phyloP scores from a whole-genome alignment of 2,797 vertebrate species.

The Coreius guichenoti region DNA sequence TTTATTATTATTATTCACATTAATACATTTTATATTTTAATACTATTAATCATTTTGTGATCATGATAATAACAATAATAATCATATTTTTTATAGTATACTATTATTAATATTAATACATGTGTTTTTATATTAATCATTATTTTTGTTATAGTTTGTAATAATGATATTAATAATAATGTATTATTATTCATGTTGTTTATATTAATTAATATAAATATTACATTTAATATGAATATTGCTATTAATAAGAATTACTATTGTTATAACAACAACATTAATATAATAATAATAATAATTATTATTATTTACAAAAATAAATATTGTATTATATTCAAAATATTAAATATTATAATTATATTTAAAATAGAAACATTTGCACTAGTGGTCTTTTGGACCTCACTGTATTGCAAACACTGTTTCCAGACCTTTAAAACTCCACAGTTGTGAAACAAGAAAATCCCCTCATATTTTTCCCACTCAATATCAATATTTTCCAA shows the following conservation, averaged over 20 bases:
- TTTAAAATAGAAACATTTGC: background rate
- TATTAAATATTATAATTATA: background rate
- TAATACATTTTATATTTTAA: background rate
- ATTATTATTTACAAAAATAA: background rate
- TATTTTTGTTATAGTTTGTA: background rate
- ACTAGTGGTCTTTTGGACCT: background rate
- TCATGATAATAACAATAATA: background rate
- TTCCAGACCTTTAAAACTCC: background rate
- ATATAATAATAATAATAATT: background rate
- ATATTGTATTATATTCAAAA: background rate
- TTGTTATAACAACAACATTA: background rate
- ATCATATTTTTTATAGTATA: background rate
- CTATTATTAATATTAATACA: background rate
- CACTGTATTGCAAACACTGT: background rate
- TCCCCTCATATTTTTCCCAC: slow-evolving; percentile 33
- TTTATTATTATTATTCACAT: too few species aligned
- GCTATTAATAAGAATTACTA: background rate
- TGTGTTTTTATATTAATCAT: background rate
- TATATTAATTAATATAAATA: background rate
- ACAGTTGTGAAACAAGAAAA: slow-evolving; percentile 24
- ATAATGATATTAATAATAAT: background rate
- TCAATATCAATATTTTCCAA: slow-evolving; percentile 20
- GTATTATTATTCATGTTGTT: background rate
- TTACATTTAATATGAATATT: background rate
- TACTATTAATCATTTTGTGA: background rate